These are phyloP conservation scores for Subanguina moxae DNA, from an alignment of 1,140 invertebrate species.

Conservation along the genomic window DNA sequence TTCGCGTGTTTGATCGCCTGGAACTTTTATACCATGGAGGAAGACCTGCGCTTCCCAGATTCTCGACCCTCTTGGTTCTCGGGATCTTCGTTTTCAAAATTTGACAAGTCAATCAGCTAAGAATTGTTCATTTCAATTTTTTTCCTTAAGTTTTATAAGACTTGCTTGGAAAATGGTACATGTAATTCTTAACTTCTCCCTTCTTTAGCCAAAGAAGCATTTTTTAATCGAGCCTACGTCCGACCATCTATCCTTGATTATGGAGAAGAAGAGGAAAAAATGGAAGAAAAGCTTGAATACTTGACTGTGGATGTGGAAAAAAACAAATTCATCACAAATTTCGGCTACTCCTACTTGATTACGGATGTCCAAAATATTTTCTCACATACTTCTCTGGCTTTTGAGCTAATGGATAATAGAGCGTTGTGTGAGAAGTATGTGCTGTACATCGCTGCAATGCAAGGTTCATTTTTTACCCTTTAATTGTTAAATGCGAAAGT, in stretches of 20 bases:
- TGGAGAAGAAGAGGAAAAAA: slow-evolving; percentile 1
- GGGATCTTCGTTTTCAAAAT: too few species aligned
- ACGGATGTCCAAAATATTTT: slow-evolving; percentile 19
- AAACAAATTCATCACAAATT: slow-evolving; percentile 12
- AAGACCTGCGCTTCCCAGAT: too few species aligned
- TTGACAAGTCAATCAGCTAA: too few species aligned
- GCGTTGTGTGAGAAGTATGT: slow-evolving; percentile 15
- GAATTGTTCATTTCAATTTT: too few species aligned
- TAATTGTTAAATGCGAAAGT: neutral
- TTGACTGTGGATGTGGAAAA: slow-evolving; percentile 10
- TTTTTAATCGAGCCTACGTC: neutral
- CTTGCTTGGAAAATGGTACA: neutral
- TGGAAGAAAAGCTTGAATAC: neutral
- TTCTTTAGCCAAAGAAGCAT: neutral
- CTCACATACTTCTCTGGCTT: neutral
- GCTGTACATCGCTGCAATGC: neutral
- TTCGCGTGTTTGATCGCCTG: too few species aligned
- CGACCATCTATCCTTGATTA: neutral
- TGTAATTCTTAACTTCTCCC: neutral
- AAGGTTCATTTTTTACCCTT: slow-evolving; percentile 3
- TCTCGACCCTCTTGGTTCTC: too few species aligned
- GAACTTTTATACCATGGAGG: too few species aligned
- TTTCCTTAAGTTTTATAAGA: too few species aligned
- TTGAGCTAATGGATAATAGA: slow-evolving; percentile 1
- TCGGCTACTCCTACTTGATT: slow-evolving; percentile 12